These are phyloP conservation scores for Pseudachorutes palmiensis DNA, from an alignment of 1,140 invertebrate species.

Conservation along the genomic window DNA sequence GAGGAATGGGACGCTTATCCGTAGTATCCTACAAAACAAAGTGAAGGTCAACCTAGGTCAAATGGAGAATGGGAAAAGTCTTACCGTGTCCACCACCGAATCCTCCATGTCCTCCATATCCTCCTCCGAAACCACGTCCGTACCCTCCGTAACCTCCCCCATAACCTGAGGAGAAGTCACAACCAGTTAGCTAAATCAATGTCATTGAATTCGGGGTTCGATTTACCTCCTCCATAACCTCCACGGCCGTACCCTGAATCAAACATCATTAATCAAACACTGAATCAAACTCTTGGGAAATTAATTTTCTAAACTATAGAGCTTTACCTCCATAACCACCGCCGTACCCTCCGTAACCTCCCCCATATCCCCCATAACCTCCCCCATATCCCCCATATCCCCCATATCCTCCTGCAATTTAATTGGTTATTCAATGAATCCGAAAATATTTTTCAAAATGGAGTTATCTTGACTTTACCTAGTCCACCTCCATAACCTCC, in stretches of 20 bases:
- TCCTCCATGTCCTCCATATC: conserved; percentile 6
- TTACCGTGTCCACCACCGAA: conserved; percentile 2
- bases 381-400: conserved; percentile 7
- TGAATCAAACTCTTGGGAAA: no score
- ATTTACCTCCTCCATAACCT: no score
- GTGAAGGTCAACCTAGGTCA: background rate
- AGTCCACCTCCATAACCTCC: conserved; percentile 8
- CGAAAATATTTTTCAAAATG: background rate
- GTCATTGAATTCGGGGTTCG: no score
- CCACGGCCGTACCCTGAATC: no score
- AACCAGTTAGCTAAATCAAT: background rate
- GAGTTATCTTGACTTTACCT: no score
- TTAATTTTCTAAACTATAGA: no score
- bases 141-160: background rate
- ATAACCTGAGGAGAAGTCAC: background rate
- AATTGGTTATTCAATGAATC: background rate
- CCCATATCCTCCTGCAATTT: conserved; percentile 10
- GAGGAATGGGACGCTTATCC: background rate
- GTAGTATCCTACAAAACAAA: background rate
- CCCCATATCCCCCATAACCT: conserved; percentile 8
- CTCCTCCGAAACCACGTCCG: background rate
- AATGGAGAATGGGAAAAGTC: background rate
- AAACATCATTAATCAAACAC: no score
- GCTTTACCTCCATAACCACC: background rate
- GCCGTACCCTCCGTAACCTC: conserved; percentile 1